phyloP scores from a whole-genome alignment of 2,888 invertebrate genomes.

The Synanthedon vespiformis region DNA sequence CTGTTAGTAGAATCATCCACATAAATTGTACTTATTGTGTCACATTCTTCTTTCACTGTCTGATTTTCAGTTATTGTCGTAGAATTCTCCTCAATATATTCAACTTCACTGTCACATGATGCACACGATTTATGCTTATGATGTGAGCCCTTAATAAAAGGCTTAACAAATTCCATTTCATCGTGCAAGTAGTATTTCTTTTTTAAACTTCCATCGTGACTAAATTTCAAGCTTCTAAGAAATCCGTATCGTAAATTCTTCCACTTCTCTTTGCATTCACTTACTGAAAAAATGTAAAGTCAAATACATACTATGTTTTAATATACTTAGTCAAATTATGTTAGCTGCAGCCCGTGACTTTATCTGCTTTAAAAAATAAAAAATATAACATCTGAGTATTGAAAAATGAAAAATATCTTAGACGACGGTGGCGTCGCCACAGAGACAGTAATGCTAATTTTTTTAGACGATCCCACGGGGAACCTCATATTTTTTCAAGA shows the following conservation, averaged over 20 bases:
- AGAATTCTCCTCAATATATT: not conserved
- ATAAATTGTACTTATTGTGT: slow-evolving; percentile 19
- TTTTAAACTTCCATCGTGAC: slow-evolving; percentile 22
- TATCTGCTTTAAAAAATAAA: no score
- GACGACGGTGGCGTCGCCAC: no score
- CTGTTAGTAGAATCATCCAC: slow-evolving; percentile 7
- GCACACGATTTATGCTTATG: not conserved
- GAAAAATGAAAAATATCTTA: no score
- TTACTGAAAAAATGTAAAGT: slow-evolving; percentile 16
- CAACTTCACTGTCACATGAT: not conserved
- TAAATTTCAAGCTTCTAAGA: slow-evolving; percentile 24
- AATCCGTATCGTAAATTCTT: slow-evolving; percentile 32
- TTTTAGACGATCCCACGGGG: no score
- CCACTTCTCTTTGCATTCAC: slow-evolving; percentile 35
- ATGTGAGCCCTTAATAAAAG: slow-evolving; percentile 19
- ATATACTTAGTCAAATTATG: no score
- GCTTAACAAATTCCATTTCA: slow-evolving; percentile 30
- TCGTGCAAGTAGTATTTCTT: slow-evolving; percentile 31
- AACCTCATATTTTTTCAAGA: no score
- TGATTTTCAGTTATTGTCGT: not conserved
- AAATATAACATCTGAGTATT: no score
- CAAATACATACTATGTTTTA: no score
- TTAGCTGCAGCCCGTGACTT: no score
- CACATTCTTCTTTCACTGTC: slow-evolving; percentile 12
- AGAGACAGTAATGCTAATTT: no score